Conservation (phyloP, 2,888 invertebrate genomes). For the Eristalis pertinax region DNA sequence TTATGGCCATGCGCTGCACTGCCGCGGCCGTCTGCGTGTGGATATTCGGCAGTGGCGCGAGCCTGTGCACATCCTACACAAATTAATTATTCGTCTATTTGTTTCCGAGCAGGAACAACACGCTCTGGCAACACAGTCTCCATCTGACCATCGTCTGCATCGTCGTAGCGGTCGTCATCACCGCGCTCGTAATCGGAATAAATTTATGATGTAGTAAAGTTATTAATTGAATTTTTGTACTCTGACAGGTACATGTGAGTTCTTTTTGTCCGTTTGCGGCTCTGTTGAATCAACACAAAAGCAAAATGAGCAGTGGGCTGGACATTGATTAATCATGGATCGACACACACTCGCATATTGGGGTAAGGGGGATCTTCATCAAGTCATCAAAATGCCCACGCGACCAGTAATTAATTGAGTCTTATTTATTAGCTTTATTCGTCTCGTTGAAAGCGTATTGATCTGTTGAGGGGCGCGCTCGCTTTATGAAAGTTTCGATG, state of each 20-base stretch:
- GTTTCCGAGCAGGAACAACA: slow-evolving; percentile 13
- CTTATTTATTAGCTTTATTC: slow-evolving; percentile 52
- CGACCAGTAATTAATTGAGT: slow-evolving; percentile 57
- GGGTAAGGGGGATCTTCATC: slow-evolving; percentile 57
- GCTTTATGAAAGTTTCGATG: slow-evolving; percentile 51
- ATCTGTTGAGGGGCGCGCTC: slow-evolving; percentile 4
- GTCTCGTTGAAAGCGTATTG: slow-evolving; percentile 32
- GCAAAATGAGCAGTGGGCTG: slow-evolving; percentile 17
- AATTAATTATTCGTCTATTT: slow-evolving; percentile 65
- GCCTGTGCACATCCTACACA: slow-evolving; percentile 54
- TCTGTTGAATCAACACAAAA: neutral
- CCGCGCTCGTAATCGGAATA: slow-evolving; percentile 34
- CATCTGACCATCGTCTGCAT: neutral
- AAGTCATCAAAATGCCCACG: slow-evolving; percentile 63
- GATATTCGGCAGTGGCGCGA: neutral
- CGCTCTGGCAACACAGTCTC: slow-evolving; percentile 30
- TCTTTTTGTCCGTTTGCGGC: slow-evolving; percentile 28
- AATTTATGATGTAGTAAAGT: slow-evolving; percentile 64
- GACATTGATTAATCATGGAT: slow-evolving; percentile 58
- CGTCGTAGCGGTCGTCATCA: neutral
- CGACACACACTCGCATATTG: slow-evolving; percentile 7
- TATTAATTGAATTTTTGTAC: slow-evolving; percentile 67
- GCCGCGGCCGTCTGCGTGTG: too few relatives aligned
- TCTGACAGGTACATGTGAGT: slow-evolving; percentile 62
- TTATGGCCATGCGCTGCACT: slow-evolving; percentile 40